A percentile compares a stretch with the other conserved stretches of the same genome.
These are phyloP conservation scores for Thalassaphorura encarpata DNA, from an alignment of 1,140 invertebrate species.

Conservation along the genomic window DNA sequence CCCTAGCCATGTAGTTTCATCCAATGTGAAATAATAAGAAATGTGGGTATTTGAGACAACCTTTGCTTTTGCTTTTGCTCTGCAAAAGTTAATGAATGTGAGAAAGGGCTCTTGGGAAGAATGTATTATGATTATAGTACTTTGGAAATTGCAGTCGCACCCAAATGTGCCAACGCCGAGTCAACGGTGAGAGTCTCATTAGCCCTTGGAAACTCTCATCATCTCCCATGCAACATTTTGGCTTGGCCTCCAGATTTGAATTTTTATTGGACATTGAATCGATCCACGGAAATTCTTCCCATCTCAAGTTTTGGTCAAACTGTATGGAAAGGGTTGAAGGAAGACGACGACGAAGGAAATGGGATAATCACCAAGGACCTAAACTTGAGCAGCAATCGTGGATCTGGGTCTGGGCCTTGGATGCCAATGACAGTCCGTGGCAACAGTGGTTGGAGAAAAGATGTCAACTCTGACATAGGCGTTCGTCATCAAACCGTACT, in stretches of 20 bases:
- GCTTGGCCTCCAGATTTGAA: conserved; percentile 32
- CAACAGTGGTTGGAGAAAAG: neutral
- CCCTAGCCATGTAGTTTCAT: too few species aligned
- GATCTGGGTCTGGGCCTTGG: too few species aligned
- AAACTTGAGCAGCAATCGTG: too few species aligned
- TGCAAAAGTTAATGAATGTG: too few species aligned
- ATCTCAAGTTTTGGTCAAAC: conserved; percentile 6
- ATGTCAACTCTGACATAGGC: neutral
- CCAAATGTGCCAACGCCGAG: conserved; percentile 18
- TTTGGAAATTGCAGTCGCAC: conserved; percentile 22
- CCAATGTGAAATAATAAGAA: too few species aligned
- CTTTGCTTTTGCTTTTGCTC: too few species aligned
- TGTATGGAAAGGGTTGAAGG: too few species aligned
- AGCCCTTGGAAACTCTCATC: conserved; percentile 20
- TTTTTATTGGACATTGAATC: conserved; percentile 32
- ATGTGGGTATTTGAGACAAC: too few species aligned
- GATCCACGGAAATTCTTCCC: conserved; percentile 12
- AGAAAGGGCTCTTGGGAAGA: too few species aligned
- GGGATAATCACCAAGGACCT: too few species aligned
- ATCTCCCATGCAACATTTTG: conserved; percentile 23
- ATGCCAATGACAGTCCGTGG: neutral
- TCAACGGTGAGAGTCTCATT: conserved; percentile 11
- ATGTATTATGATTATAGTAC: too few species aligned
- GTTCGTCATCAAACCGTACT: conserved; percentile 19
- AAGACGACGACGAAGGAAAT: too few species aligned